A percentile compares a stretch with the other conserved stretches of the same genome.
Conservation (phyloP, 2,888 invertebrate species). For the Saturnia pavonia region DNA sequence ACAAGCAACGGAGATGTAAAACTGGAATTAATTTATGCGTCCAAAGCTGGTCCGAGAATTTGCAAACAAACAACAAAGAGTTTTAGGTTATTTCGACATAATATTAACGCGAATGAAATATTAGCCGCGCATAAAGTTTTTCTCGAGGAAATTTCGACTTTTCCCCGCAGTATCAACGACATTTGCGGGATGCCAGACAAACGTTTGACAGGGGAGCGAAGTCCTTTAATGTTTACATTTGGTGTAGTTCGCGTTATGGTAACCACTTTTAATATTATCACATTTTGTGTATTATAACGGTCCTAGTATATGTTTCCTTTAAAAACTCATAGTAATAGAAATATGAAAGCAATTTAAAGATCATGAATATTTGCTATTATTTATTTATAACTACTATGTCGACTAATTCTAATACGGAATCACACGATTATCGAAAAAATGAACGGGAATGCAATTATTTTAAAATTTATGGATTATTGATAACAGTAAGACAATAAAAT, state of each 20-base stretch:
- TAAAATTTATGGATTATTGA: too few relatives aligned
- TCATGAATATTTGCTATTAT: not conserved
- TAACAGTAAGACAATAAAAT: too few relatives aligned
- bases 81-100: slow-evolving; percentile 32
- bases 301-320: not conserved
- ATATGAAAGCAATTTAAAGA: not conserved
- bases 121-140: slow-evolving; percentile 62
- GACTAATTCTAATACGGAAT: not conserved
- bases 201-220: slow-evolving; percentile 61
- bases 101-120: slow-evolving; percentile 62
- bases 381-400: not conserved
- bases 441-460: too few relatives aligned
- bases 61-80: slow-evolving; percentile 64
- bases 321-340: not conserved
- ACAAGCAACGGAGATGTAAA: slow-evolving; percentile 41
- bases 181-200: slow-evolving; percentile 70
- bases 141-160: slow-evolving; percentile 53
- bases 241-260: slow-evolving; percentile 30
- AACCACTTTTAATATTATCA: not conserved
- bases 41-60: slow-evolving; percentile 54
- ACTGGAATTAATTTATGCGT: slow-evolving; percentile 61
- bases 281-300: not conserved
- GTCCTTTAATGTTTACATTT: slow-evolving; percentile 49
- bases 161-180: slow-evolving; percentile 57
- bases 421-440: not conserved